phyloP scores from a whole-genome alignment of 1,140 invertebrate genomes.

The Melanaphis sacchari region DNA sequence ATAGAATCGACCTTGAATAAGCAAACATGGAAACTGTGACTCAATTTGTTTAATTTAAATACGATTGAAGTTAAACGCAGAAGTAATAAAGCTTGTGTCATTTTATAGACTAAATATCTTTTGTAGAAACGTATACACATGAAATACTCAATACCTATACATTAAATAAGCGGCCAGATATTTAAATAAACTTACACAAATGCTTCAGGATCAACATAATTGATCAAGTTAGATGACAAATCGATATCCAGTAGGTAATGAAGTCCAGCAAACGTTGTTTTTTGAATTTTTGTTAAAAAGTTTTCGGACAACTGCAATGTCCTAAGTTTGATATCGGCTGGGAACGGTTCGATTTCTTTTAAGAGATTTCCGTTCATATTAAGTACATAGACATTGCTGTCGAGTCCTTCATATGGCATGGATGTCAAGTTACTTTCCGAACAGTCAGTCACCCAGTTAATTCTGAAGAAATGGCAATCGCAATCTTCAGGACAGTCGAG shows the following conservation, averaged over 20 bases:
- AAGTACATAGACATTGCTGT: slow-evolving; percentile 74
- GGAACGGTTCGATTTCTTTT: slow-evolving; percentile 69
- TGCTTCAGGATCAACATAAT: slow-evolving; percentile 70
- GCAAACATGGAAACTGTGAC: slow-evolving; percentile 22
- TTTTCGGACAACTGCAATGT: slow-evolving; percentile 76
- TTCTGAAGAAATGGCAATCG: slow-evolving; percentile 77
- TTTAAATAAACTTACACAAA: slow-evolving; percentile 70
- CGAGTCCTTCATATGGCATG: slow-evolving; percentile 70
- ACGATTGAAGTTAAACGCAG: slow-evolving; percentile 1
- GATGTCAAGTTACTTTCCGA: slow-evolving; percentile 77
- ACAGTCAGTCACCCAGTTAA: slow-evolving; percentile 80
- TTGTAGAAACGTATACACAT: background rate
- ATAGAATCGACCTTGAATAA: slow-evolving; percentile 47
- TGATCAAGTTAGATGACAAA: slow-evolving; percentile 73
- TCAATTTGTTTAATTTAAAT: slow-evolving; percentile 50
- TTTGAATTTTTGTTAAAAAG: slow-evolving; percentile 68
- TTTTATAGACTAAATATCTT: background rate
- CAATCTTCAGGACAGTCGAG: slow-evolving; percentile 76
- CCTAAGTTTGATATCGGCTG: slow-evolving; percentile 72
- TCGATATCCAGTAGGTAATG: slow-evolving; percentile 75
- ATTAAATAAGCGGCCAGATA: background rate
- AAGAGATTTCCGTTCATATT: slow-evolving; percentile 77
- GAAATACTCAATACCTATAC: background rate
- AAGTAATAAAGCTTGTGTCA: background rate
- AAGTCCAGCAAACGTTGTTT: slow-evolving; percentile 70